phyloP scores from a whole-genome alignment of 2,888 invertebrate species.

The Yponomeuta sedellus region DNA sequence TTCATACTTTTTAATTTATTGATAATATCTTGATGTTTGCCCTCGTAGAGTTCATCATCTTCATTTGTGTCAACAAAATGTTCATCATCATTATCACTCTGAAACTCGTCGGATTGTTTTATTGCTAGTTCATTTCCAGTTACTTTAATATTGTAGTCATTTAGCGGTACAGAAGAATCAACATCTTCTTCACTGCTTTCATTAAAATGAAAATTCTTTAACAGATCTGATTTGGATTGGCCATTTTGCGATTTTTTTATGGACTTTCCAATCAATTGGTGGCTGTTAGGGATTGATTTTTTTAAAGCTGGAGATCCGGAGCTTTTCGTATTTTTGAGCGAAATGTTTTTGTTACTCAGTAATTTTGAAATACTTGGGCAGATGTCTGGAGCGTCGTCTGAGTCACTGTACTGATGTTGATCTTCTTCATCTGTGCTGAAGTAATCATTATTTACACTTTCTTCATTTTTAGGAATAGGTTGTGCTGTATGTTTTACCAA shows the following conservation, averaged over 20 bases:
- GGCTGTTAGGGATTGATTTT: constrained; percentile 32
- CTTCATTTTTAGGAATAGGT: neutral
- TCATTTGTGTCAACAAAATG: constrained; percentile 30
- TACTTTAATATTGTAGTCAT: neutral
- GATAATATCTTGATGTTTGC: constrained; percentile 38
- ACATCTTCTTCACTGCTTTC: constrained; percentile 6
- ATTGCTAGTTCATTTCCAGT: constrained; percentile 6
- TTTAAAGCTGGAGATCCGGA: neutral
- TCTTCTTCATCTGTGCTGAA: constrained; percentile 14
- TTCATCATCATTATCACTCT: constrained; percentile 33
- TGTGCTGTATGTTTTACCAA: constrained; percentile 26
- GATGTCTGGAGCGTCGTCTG: constrained; percentile 19
- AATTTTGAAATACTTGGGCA: constrained; percentile 8
- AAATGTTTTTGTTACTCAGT: constrained; percentile 23
- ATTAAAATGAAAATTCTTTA: constrained; percentile 1
- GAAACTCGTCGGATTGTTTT: neutral
- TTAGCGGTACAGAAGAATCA: neutral
- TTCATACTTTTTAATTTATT: constrained; percentile 31
- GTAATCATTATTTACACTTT: constrained; percentile 16
- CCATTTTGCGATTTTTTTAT: constrained; percentile 2
- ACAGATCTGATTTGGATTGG: neutral
- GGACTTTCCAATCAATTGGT: neutral
- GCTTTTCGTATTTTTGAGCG: constrained; percentile 28
- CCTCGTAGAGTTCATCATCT: constrained; percentile 31
- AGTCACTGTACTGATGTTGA: constrained; percentile 33